Evolutionary conservation across 2,797 vertebrate genomes (phyloP), one percentile per base, ranked within the genome.

Genomic region (Melanotaenia maccullochi): DNA sequence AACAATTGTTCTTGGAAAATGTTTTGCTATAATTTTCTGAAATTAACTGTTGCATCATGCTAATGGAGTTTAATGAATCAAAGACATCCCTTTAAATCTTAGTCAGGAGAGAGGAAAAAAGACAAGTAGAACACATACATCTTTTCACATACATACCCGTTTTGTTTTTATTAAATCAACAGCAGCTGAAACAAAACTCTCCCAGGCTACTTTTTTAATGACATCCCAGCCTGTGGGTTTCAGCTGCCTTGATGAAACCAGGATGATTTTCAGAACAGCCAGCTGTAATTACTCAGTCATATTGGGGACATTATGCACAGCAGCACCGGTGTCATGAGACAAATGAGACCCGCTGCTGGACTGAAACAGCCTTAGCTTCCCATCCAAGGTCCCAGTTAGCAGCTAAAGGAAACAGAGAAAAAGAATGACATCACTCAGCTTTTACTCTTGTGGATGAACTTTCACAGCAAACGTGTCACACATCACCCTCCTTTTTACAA

Each of bases 311-410:
- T 59, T 58, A 20, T 68, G 65, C 79, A 73, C 60, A 73, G 82
- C 75, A 73, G 81, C 60, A 16, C 66, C 47, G 66, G 71, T 83
- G 79, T 87, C 79, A 69, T 22, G 75, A 82, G 85, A 82, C 58
- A 76, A 81, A 76, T 14, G n/a, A 56, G 84, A 75, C 61, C 86
- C 85, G 22, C 85, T 80, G 61, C 73, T 84, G 60, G 93, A 78
- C 51, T 85, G 76, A 86, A 96, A 97, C 87, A 96, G 87, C 60
- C 79, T 93, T 51, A 98, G 94, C 70, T 91, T 95, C 76, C 97
- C 97, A 65, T 96, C 96, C 90, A 96, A 77, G 67, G 95, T 96
- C 79, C 96, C 96, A 60, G 95, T 96, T 89, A 92, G 79, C 64
- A 97, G 95, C 97, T 97, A 65, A 42, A 35, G 82, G 40, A 89